Conservation (phyloP, 2,113 vertebrate genomes). For the Ageneiosus marmoratus region DNA sequence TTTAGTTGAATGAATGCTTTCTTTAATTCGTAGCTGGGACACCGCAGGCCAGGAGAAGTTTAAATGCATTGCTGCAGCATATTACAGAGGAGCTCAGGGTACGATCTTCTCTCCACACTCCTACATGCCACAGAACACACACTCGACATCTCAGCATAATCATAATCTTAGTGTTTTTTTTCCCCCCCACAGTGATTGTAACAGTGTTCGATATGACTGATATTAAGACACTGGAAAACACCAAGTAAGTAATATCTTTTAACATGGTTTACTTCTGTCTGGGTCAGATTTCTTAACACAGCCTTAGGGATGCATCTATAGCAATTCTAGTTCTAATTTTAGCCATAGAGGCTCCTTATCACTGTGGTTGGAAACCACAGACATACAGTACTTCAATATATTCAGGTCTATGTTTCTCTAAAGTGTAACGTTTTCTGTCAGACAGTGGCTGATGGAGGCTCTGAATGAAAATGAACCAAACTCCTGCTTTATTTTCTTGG, state of each 20-base stretch:
- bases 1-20: neutral
- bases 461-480: constrained; percentile 82
- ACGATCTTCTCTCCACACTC: constrained; percentile 41
- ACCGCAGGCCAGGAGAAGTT: constrained; percentile 95
- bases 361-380: neutral
- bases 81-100: constrained; percentile 91
- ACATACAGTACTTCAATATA: neutral
- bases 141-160: neutral
- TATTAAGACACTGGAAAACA: constrained; percentile 81
- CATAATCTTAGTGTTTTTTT: constrained; percentile 26
- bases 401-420: neutral
- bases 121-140: neutral
- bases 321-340: neutral
- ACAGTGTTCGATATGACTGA: constrained; percentile 73
- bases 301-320: neutral
- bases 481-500: constrained; percentile 81
- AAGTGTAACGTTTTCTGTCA: constrained; percentile 53
- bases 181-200: constrained; percentile 65
- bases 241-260: constrained; percentile 72
- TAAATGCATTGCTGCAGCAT: constrained; percentile 90
- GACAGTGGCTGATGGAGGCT: constrained; percentile 87
- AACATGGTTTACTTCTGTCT: neutral
- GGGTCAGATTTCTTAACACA: neutral
- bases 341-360: neutral
- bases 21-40: constrained; percentile 81